phyloP scores from a whole-genome alignment of 2,113 vertebrate species.

The Nibea albiflora region DNA sequence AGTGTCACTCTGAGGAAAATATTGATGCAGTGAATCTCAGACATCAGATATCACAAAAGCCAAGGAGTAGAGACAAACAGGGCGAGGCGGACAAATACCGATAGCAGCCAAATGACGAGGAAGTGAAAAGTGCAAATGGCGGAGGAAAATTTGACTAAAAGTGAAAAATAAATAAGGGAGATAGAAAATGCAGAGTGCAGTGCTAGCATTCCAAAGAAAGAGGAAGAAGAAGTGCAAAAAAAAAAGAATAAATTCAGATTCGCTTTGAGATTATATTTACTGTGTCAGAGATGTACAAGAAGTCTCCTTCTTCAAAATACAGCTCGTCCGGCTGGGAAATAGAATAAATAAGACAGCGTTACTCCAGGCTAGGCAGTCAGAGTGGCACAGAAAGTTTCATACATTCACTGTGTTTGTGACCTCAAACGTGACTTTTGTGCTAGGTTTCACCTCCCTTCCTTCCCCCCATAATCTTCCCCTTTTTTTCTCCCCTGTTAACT shows the following conservation, averaged over 20 bases:
- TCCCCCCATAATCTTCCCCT: neutral
- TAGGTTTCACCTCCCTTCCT: neutral
- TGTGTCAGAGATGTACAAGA: constrained; percentile 97
- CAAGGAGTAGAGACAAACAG: neutral
- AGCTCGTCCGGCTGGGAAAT: constrained; percentile 93
- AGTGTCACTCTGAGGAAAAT: constrained; percentile 89
- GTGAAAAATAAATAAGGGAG: neutral
- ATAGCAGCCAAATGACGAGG: neutral
- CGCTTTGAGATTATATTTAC: constrained; percentile 80
- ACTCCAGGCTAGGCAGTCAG: neutral
- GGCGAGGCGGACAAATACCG: neutral
- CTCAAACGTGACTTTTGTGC: neutral
- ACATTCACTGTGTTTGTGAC: neutral
- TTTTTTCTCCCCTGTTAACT: neutral
- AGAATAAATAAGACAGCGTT: constrained; percentile 5
- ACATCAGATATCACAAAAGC: neutral
- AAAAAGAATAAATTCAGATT: neutral
- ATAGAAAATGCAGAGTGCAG: constrained; percentile 22
- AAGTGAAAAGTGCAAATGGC: neutral
- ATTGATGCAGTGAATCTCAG: neutral
- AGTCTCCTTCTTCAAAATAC: constrained; percentile 98
- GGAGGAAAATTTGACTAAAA: neutral
- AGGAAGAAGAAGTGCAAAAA: constrained; percentile 21
- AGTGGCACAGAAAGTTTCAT: neutral
- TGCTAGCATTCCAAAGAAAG: constrained; percentile 6